phyloP scores from a whole-genome alignment of 1,140 invertebrate genomes.

The Drosophila triauraria region DNA sequence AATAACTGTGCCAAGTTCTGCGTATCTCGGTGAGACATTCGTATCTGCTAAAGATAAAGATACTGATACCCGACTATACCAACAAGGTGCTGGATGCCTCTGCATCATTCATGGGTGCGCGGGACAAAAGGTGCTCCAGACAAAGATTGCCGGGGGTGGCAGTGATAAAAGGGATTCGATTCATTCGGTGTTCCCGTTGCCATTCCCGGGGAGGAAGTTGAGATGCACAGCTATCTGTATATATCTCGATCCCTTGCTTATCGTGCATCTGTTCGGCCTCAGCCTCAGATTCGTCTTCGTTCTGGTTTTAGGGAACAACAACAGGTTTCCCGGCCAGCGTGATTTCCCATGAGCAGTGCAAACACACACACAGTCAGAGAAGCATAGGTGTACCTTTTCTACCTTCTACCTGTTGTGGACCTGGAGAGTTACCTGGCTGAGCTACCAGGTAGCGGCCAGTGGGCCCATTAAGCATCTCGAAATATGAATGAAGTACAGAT shows the following conservation, averaged over 20 bases:
- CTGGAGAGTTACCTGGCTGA: conserved; percentile 15
- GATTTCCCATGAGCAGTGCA: conserved; percentile 76
- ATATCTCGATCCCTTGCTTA: conserved; percentile 40
- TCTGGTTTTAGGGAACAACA: conserved; percentile 59
- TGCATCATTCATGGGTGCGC: conserved; percentile 30
- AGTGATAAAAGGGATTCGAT: conserved; percentile 49
- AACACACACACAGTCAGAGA: conserved; percentile 43
- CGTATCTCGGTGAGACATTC: conserved; percentile 25
- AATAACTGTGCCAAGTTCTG: conserved; percentile 30
- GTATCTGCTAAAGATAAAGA: conserved; percentile 24
- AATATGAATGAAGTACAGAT: conserved; percentile 82
- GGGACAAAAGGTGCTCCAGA: conserved; percentile 39
- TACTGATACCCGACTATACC: not conserved
- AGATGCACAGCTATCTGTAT: conserved; percentile 20
- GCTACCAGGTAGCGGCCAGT: conserved; percentile 33
- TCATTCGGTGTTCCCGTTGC: conserved; percentile 22
- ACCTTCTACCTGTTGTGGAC: conserved; percentile 57
- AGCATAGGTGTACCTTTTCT: conserved; percentile 14
- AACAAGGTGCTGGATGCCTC: conserved; percentile 28
- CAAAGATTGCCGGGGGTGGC: conserved; percentile 35
- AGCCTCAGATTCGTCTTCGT: conserved; percentile 22
- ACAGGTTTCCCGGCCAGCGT: conserved; percentile 71
- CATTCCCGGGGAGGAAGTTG: conserved; percentile 29
- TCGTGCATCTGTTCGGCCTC: conserved; percentile 64
- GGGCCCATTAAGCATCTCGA: conserved; percentile 76